These are phyloP conservation scores for Pachyrhynchus sulphureomaculatus DNA, from an alignment of 1,140 invertebrate species.

Conservation along the genomic window DNA sequence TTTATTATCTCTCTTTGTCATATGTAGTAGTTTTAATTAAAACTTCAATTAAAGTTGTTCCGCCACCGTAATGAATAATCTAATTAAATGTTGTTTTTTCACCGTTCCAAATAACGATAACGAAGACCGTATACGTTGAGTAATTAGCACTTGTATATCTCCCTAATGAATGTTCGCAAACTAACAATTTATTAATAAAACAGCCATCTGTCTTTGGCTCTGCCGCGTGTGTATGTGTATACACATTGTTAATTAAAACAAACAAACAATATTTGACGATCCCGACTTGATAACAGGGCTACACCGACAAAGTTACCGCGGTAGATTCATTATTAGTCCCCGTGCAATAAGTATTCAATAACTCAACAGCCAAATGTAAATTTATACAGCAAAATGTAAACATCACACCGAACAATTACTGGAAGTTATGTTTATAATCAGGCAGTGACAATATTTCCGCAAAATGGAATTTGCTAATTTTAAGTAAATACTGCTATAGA, in stretches of 20 bases:
- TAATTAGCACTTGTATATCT: slow-evolving; percentile 14
- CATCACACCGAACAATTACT: slow-evolving; percentile 48
- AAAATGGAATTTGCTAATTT: slow-evolving; percentile 46
- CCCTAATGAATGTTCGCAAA: slow-evolving; percentile 2
- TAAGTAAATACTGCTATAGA: slow-evolving; percentile 40
- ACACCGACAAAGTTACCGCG: slow-evolving; percentile 5
- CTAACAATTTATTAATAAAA: slow-evolving; percentile 19
- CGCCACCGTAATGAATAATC: slow-evolving; percentile 4
- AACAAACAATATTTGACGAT: slow-evolving; percentile 30
- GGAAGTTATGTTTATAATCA: slow-evolving; percentile 51
- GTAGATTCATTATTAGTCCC: slow-evolving; percentile 10
- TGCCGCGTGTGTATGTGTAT: slow-evolving; percentile 5
- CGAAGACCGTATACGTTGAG: slow-evolving; percentile 1
- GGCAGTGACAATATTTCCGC: slow-evolving; percentile 50
- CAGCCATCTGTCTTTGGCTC: slow-evolving; percentile 23
- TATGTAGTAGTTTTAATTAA: background rate
- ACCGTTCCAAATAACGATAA: slow-evolving; percentile 4
- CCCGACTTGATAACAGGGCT: slow-evolving; percentile 23
- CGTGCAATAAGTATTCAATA: slow-evolving; percentile 11
- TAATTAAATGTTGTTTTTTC: slow-evolving; percentile 3
- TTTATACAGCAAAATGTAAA: slow-evolving; percentile 47
- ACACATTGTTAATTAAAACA: slow-evolving; percentile 32
- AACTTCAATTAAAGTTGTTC: background rate
- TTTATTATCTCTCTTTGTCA: too few species aligned
- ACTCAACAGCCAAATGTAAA: slow-evolving; percentile 42